Evolutionary conservation across 2,113 vertebrate species (phyloP).

Genomic region (Zosterops hypoxanthus): DNA sequence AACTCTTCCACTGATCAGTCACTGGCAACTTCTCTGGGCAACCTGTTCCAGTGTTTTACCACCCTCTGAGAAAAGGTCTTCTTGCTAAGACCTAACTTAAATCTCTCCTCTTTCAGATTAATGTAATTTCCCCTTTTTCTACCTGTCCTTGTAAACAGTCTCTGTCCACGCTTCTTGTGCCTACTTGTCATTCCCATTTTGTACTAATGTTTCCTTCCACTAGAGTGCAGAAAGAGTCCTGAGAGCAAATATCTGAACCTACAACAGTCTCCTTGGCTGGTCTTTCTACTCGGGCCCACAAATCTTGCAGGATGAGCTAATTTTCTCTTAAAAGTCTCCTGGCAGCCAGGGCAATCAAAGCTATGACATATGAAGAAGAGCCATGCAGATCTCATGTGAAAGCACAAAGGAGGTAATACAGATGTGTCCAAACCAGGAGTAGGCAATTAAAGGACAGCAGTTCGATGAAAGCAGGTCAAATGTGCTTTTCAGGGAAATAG

Average conservation of each 20-base stretch:
- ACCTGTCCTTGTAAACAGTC: neutral
- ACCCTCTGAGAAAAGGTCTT: neutral
- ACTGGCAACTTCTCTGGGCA: neutral
- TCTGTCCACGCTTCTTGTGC: neutral
- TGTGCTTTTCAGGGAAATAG: neutral
- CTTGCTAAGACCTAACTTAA: neutral
- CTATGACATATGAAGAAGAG: neutral
- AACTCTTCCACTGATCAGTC: fast-evolving
- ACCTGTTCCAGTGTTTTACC: neutral
- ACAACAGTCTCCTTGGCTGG: neutral
- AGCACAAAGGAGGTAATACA: neutral
- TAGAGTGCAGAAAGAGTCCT: neutral
- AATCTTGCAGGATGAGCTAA: neutral
- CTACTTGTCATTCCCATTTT: neutral
- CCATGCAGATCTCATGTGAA: neutral
- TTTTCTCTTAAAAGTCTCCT: neutral
- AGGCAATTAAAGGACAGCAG: neutral
- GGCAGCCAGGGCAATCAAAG: neutral
- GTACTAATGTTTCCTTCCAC: neutral
- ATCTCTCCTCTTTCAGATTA: neutral
- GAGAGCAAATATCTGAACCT: neutral
- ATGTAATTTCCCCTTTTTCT: neutral
- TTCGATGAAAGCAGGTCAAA: neutral
- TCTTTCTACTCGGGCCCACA: neutral
- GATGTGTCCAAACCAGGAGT: neutral